phyloP scores from a whole-genome alignment of 2,797 vertebrate genomes.

The Emydoidea blandingii region DNA sequence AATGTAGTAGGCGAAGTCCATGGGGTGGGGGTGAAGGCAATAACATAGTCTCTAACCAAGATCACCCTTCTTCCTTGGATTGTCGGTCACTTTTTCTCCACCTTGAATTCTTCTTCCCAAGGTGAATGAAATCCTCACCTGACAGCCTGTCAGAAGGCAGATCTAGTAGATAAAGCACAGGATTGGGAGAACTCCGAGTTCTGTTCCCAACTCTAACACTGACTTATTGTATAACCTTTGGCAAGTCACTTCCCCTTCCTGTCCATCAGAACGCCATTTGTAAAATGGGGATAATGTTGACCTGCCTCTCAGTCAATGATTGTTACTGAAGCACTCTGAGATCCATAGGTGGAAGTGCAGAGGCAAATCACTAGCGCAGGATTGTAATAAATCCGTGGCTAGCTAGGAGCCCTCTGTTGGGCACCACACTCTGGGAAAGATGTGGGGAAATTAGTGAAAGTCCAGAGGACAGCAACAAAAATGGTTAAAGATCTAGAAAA shows the following conservation, averaged over 20 bases:
- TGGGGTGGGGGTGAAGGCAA: no score
- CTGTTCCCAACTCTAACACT: not conserved
- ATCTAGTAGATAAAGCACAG: accelerated
- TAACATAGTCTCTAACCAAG: not conserved
- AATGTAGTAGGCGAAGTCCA: not conserved
- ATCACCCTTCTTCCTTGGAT: not conserved
- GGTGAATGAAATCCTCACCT: not conserved
- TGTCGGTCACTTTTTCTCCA: not conserved
- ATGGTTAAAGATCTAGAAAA: not conserved
- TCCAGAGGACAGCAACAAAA: not conserved
- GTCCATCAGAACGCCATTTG: conserved; percentile 14
- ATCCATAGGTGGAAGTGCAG: not conserved
- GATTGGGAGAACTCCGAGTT: not conserved
- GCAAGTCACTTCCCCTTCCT: conserved; percentile 11
- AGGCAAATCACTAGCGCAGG: not conserved
- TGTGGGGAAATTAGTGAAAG: not conserved
- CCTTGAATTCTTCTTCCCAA: not conserved
- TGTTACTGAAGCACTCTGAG: not conserved
- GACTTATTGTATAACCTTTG: not conserved
- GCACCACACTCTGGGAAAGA: not conserved
- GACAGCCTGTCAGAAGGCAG: not conserved
- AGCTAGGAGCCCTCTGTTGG: not conserved
- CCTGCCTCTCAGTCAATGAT: not conserved
- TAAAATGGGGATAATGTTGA: conserved; percentile 32
- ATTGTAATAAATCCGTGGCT: not conserved